phyloP scores from a whole-genome alignment of 2,797 vertebrate species.

The Brotula barbata region DNA sequence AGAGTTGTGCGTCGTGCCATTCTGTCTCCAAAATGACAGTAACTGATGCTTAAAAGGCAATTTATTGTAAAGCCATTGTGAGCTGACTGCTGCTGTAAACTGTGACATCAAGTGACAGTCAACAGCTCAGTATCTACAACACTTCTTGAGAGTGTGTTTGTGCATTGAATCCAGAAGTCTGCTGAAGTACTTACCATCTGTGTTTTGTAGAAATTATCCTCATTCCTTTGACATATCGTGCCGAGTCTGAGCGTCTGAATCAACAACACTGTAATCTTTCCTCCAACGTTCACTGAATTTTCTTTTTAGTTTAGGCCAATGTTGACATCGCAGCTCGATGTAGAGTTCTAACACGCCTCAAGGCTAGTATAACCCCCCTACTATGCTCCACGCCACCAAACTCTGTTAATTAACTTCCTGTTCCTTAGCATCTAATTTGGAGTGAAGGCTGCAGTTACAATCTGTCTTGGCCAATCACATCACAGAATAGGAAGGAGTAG shows the following conservation, averaged over 20 bases:
- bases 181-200: slow-evolving; percentile 53
- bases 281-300: slow-evolving; percentile 22
- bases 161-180: slow-evolving; percentile 35
- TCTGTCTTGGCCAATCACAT: slow-evolving; percentile 71
- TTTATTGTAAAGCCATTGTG: slow-evolving; percentile 39
- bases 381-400: slow-evolving; percentile 58
- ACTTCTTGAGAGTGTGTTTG: slow-evolving; percentile 21
- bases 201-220: slow-evolving; percentile 12
- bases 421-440: slow-evolving; percentile 61
- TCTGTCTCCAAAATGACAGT: slow-evolving; percentile 42
- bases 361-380: slow-evolving; percentile 34
- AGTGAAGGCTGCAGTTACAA: slow-evolving; percentile 72
- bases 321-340: slow-evolving; percentile 47
- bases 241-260: slow-evolving; percentile 23
- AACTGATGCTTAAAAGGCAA: slow-evolving; percentile 40
- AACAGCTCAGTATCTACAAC: slow-evolving; percentile 35
- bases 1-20: slow-evolving; percentile 49
- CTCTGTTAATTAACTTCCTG: slow-evolving; percentile 65
- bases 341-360: slow-evolving; percentile 46
- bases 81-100: slow-evolving; percentile 54
- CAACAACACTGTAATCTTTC: slow-evolving; percentile 38
- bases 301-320: slow-evolving; percentile 45
- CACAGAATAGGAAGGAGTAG: slow-evolving; percentile 51
- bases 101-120: slow-evolving; percentile 44
- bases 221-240: slow-evolving; percentile 42